Conservation (phyloP, 2,888 invertebrate genomes). For the Hyposoter didymator region DNA sequence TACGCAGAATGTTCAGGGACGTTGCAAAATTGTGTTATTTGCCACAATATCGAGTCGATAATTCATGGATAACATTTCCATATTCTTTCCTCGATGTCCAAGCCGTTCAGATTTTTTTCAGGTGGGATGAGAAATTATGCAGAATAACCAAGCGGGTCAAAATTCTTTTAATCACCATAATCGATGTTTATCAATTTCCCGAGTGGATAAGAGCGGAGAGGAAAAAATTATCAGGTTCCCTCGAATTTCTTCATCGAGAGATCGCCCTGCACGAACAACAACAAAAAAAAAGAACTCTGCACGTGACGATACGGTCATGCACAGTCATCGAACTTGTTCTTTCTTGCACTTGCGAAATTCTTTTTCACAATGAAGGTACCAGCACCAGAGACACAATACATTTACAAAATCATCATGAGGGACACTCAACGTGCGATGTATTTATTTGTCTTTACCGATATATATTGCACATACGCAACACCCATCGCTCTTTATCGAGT, state of each 20-base stretch:
- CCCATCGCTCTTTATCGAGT: conserved; percentile 18
- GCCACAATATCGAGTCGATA: background rate
- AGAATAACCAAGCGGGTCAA: background rate
- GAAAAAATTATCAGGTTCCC: conserved; percentile 23
- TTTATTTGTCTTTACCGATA: conserved; percentile 11
- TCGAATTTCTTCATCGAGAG: conserved; percentile 26
- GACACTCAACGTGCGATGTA: conserved; percentile 12
- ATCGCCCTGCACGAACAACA: background rate
- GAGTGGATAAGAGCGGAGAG: background rate
- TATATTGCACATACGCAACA: conserved; percentile 9
- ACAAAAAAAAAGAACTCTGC: conserved; percentile 7
- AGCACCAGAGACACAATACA: background rate
- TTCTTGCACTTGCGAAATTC: conserved; percentile 33
- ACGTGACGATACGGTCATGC: conserved; percentile 29
- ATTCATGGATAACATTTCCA: background rate
- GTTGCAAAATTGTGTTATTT: background rate
- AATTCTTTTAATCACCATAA: background rate
- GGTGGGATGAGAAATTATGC: background rate
- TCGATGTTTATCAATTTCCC: conserved; percentile 19
- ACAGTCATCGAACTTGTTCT: conserved; percentile 26
- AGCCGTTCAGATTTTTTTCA: background rate
- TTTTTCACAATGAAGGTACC: conserved; percentile 10
- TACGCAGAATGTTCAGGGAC: background rate
- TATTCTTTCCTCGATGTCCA: background rate
- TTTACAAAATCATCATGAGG: background rate